Conservation (phyloP, 1,140 invertebrate genomes). For the Acyrthosiphon pisum region DNA sequence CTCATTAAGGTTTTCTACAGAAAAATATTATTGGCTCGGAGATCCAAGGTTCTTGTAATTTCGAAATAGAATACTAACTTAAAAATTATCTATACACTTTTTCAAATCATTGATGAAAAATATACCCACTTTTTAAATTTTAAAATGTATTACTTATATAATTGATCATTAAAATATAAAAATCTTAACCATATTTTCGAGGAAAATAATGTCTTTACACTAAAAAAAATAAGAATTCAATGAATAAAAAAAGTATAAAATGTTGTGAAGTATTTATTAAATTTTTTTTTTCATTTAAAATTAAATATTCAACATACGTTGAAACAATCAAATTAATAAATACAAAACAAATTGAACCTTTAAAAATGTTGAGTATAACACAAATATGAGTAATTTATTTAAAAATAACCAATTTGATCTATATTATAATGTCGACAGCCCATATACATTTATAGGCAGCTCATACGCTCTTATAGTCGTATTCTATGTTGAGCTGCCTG, state of each 20-base stretch:
- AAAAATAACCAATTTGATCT: not conserved
- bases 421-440: not conserved
- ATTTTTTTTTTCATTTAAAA: no score
- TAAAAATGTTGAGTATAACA: not conserved
- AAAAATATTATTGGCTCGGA: constrained; percentile 10
- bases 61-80: not conserved
- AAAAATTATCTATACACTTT: not conserved
- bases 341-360: no score
- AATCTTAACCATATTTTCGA: not conserved
- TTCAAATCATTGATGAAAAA: not conserved
- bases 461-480: no score
- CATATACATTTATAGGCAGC: no score
- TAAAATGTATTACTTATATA: not conserved
- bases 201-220: not conserved
- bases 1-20: constrained; percentile 15
- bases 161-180: not conserved
- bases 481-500: not conserved
- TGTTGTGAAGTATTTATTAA: not conserved
- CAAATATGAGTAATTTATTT: not conserved
- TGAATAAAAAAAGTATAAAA: not conserved
- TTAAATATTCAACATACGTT: not conserved
- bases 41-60: not conserved
- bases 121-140: not conserved
- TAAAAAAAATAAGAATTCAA: not conserved
- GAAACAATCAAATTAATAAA: not conserved